Base-by-base conservation (phyloP, 2,113 vertebrate species). In the Lagopus muta region DNA sequence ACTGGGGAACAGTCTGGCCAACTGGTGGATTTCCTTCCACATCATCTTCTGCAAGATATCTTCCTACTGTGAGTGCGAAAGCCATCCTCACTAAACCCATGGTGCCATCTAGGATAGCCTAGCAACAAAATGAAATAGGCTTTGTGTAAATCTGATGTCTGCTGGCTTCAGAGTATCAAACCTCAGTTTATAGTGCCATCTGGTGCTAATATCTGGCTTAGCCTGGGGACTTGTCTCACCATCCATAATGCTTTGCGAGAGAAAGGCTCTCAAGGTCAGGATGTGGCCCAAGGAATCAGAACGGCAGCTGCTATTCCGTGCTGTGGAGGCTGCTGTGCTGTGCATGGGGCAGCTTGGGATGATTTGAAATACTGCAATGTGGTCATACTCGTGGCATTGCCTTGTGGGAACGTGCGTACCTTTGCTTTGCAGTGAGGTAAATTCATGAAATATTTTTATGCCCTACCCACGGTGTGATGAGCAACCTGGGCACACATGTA, bases 101-200 rank as follows among this genome's bases (percentile, higher is more conserved):
- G 11, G 0, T 40, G 22, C 2, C 13, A 5, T 16, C 27, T 16
- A 43, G 21, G 45, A n/a, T 13, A 36, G 25, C 15, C 57, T 10
- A 43, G 13, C 5, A 24, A 19, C 2, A 19, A 32, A 27, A 28
- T 10, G 21, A 11, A 70, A 38, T 36, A 5, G 36, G 10, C 2
- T 47, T 55, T 32, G 47, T 11, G 2, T 14, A 19, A 15, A n/a
- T n/a, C 4, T 7, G 7, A 8, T 7, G 13, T 8, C 12, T n/a
- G 34, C 2, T 6, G 42, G 57, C 32, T 34, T 6, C 6, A 6
- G 32, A 24, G 80, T 13, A 12, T 15, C 5, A 27, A 72, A 22
- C n/a, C 27, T 38, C 2, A 45, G 69, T 52, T 88, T 77, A 76
- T 80, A 8, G 88, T 93, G 93, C 94, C 93, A 74, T 60, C 96